phyloP scores from a whole-genome alignment of 1,140 invertebrate species.

The Globodera rostochiensis region DNA sequence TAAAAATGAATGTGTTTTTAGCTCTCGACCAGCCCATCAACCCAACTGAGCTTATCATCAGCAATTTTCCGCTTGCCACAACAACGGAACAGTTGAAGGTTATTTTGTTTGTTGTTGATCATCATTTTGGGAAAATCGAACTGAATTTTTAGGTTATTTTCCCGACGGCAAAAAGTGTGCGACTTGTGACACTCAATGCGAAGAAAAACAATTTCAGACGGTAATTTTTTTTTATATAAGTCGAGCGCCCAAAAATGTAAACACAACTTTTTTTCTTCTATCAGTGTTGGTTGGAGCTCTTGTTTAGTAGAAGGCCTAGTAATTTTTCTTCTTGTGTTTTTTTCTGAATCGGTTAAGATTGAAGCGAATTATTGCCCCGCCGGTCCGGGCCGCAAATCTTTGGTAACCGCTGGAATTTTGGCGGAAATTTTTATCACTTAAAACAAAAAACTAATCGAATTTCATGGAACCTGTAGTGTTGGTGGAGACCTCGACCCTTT shows the following conservation, averaged over 20 bases:
- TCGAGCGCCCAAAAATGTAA: neutral
- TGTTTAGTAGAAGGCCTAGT: neutral
- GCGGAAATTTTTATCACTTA: too few species aligned
- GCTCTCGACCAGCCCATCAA: neutral
- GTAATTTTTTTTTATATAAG: neutral
- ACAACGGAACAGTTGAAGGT: constrained; percentile 1
- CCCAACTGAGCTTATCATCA: neutral
- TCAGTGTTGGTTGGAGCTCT: neutral
- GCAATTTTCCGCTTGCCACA: neutral
- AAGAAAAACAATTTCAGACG: neutral
- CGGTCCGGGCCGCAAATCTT: too few species aligned
- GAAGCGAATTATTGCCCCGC: too few species aligned
- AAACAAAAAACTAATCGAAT: too few species aligned
- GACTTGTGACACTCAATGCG: neutral
- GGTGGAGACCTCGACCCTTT: too few species aligned
- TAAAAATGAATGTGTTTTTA: too few species aligned
- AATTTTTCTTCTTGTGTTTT: neutral
- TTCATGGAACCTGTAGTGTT: too few species aligned
- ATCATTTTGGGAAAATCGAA: neutral
- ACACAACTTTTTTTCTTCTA: too few species aligned
- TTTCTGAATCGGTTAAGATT: neutral
- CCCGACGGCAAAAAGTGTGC: neutral
- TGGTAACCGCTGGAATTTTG: too few species aligned
- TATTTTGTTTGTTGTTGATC: neutral
- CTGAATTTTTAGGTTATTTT: constrained; percentile 13